phyloP scores from a whole-genome alignment of 2,888 invertebrate species.

The Tiphia femorata region DNA sequence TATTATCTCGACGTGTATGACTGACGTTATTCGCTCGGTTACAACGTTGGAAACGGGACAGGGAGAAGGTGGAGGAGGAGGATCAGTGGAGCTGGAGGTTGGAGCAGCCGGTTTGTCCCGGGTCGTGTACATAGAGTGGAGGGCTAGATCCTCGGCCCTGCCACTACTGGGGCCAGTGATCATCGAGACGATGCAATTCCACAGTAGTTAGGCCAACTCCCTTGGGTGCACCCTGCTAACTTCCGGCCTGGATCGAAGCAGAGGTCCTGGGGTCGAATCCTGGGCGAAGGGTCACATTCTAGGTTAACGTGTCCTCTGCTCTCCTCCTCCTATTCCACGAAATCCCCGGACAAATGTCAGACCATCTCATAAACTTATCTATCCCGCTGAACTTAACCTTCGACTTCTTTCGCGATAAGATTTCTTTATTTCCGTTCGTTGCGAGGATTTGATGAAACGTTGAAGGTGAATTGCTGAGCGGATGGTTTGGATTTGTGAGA shows the following conservation, averaged over 20 bases:
- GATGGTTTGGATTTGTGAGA: too few relatives aligned
- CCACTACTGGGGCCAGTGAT: constrained; percentile 14
- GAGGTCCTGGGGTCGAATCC: constrained; percentile 15
- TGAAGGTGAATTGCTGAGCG: too few relatives aligned
- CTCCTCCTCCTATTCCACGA: too few relatives aligned
- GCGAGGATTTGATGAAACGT: too few relatives aligned
- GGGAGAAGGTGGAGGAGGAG: too few relatives aligned
- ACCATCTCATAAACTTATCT: constrained; percentile 33
- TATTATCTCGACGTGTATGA: neutral
- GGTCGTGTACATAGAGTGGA: constrained; percentile 3
- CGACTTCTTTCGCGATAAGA: neutral
- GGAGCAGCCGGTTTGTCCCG: constrained; percentile 15
- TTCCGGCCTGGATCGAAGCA: constrained; percentile 16
- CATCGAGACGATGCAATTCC: constrained; percentile 26
- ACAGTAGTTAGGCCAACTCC: constrained; percentile 25
- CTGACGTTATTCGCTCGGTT: neutral
- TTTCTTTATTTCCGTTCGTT: too few relatives aligned
- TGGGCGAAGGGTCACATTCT: constrained; percentile 13
- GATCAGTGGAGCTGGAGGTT: constrained; percentile 13
- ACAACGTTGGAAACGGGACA: too few relatives aligned
- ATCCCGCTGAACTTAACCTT: neutral
- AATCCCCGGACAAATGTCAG: constrained; percentile 32
- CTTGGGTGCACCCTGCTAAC: constrained; percentile 19
- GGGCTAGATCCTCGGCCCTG: neutral
- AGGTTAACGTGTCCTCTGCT: constrained; percentile 30